A percentile compares a stretch with the other conserved stretches of the same genome.
These are phyloP conservation scores for Leuciscus waleckii DNA, from an alignment of 2,797 vertebrate genomes.

Conservation along the genomic window DNA sequence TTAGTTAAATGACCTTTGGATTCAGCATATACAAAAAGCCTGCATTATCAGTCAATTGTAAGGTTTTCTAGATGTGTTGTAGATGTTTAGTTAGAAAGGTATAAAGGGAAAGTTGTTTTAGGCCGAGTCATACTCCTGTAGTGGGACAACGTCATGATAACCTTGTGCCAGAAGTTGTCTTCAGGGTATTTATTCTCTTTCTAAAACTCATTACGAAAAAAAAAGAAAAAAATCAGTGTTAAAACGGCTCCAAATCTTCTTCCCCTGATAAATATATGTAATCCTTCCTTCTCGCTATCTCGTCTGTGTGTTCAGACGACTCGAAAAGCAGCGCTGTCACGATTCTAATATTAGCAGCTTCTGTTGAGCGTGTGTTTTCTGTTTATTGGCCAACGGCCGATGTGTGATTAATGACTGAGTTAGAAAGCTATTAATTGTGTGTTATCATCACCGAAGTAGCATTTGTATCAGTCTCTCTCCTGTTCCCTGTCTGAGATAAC, in stretches of 20 bases:
- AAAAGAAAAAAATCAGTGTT: not conserved
- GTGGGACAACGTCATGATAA: not conserved
- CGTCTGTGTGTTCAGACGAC: not conserved
- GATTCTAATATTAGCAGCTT: conserved; percentile 26
- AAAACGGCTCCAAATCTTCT: not conserved
- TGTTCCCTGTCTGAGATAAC: conserved; percentile 11
- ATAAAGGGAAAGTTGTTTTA: not conserved
- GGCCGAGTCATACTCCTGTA: not conserved
- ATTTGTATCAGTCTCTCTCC: conserved; percentile 38
- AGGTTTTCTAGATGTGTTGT: not conserved
- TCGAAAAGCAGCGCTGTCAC: not conserved
- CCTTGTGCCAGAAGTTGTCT: not conserved
- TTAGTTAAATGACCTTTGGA: not conserved
- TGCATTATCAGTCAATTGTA: not conserved
- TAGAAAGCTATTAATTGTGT: conserved; percentile 49
- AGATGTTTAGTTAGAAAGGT: not conserved
- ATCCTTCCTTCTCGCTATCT: conserved; percentile 17
- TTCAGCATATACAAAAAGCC: not conserved
- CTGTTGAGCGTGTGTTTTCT: not conserved
- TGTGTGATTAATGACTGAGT: conserved; percentile 41
- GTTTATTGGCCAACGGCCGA: conserved; percentile 7
- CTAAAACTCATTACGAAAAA: not conserved
- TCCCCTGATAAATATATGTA: not conserved
- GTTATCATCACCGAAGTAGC: conserved; percentile 40
- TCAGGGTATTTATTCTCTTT: not conserved